Evolutionary conservation across 1,140 invertebrate genomes (phyloP), one percentile per base, ranked within the genome.

Genomic region (Polyergus mexicanus): DNA sequence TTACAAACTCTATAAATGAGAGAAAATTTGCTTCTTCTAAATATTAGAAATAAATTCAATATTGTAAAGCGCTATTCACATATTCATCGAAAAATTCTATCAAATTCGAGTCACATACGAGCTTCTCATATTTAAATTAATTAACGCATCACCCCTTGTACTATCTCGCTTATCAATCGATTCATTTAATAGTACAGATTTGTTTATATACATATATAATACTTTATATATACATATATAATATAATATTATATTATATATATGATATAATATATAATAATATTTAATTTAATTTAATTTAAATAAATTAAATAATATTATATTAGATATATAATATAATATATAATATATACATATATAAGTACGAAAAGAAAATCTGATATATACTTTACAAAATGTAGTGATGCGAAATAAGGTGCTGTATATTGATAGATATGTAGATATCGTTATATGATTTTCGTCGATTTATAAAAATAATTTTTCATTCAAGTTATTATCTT

Each of bases 321-420:
- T 41, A 41, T 41, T 41, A 41, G 7, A 41, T 44, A 11, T 44
- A 44, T 44, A 44, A 32, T 44, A 44, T 11, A 44, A 44, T 47
- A 47, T 47, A 47, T 16, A 3, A 47, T 47, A 13, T 47, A 47
- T 47, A 13, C 16, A 47, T 47, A 47, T 47, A 47, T 13, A 51
- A 16, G 1, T 58, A 13, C 60, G 44, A 41, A 47, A 44, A 16
- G 19, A 66, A 22, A 44, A 44, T 66, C 28, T 66, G 41, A 35
- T 5, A 51, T 13, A 13, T 51, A 51, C 47, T 51, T 51, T 56
- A 35, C 10, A n/a, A 4, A 4, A 66, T 16, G 6, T n/a, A 62
- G 56, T 28, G 56, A 76, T 63, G n/a, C 10, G 22, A 76, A 25
- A 75, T 8, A 65, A 68, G 76, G 76, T 78, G 76, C 60, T 78